A percentile compares a stretch with the other conserved stretches of the same genome.
phyloP scores from a whole-genome alignment of 1,140 invertebrate genomes.

The Drosophila suzukii region DNA sequence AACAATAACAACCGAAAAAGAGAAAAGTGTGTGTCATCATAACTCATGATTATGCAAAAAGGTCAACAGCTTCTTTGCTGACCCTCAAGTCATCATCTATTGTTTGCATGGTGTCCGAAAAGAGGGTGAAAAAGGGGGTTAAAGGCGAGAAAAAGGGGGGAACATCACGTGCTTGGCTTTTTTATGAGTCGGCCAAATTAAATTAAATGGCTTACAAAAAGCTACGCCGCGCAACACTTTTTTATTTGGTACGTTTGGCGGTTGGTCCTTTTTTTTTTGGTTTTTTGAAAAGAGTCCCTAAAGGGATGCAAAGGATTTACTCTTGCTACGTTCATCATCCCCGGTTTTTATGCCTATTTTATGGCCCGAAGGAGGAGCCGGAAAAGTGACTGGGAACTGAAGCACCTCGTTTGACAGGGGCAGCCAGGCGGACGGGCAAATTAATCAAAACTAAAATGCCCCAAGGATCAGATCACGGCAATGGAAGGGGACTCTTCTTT shows the following conservation, averaged over 20 bases:
- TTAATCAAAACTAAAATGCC: constrained; percentile 79
- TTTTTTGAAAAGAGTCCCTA: not conserved
- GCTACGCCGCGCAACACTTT: constrained; percentile 25
- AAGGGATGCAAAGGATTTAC: constrained; percentile 66
- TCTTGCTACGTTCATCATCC: constrained; percentile 17
- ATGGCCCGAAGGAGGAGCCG: constrained; percentile 24
- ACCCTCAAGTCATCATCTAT: constrained; percentile 23
- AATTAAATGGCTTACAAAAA: constrained; percentile 70
- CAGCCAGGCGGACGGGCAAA: constrained; percentile 64
- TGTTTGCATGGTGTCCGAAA: constrained; percentile 6
- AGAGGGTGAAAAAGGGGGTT: not conserved
- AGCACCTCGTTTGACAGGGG: constrained; percentile 61
- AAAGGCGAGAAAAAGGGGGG: not conserved
- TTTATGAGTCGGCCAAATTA: constrained; percentile 73
- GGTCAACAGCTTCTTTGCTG: constrained; percentile 68
- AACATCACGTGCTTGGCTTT: constrained; percentile 45
- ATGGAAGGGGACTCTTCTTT: constrained; percentile 26
- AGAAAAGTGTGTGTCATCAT: constrained; percentile 67
- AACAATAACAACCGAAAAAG: constrained; percentile 28
- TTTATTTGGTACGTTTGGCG: constrained; percentile 22
- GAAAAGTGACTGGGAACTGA: constrained; percentile 13
- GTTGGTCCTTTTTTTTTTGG: not conserved
- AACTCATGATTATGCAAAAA: constrained; percentile 81
- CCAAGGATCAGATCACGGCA: constrained; percentile 56
- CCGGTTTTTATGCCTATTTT: constrained; percentile 61